A percentile compares a stretch with the other conserved stretches of the same genome.
Evolutionary conservation across 2,113 vertebrate species (phyloP).

Genomic region (Larimichthys crocea): DNA sequence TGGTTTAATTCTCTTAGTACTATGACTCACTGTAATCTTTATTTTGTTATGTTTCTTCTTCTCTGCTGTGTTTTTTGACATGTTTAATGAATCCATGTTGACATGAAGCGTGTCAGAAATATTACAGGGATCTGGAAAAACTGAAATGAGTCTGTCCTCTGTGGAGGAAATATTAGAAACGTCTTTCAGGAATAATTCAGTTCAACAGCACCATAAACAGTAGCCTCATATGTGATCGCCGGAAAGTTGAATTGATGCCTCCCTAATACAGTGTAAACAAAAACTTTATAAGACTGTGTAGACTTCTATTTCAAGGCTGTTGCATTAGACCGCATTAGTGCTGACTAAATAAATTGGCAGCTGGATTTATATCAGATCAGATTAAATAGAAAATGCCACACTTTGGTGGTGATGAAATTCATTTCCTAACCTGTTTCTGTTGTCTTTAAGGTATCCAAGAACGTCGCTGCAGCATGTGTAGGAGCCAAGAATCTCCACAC

Average conservation of each 20-base stretch:
- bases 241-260: not conserved
- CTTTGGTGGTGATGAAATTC: not conserved
- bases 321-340: not conserved
- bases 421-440: not conserved
- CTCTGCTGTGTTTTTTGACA: not conserved
- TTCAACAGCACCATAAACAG: not conserved
- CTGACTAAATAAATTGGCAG: not conserved
- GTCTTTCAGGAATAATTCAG: not conserved
- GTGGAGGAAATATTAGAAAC: not conserved
- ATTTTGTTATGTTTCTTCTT: too few species aligned
- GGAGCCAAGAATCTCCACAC: conserved; percentile 90
- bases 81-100: too few species aligned
- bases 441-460: conserved; percentile 88
- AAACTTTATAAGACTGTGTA: not conserved
- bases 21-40: not conserved
- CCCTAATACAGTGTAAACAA: not conserved
- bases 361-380: not conserved
- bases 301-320: too few species aligned
- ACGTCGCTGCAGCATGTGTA: conserved; percentile 90
- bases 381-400: not conserved
- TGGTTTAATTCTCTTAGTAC: not conserved
- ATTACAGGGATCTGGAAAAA: not conserved
- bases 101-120: not conserved
- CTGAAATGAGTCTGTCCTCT: not conserved
- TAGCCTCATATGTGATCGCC: not conserved